Evolutionary conservation across 2,888 invertebrate species (phyloP).

Genomic region (Euphydryas editha): DNA sequence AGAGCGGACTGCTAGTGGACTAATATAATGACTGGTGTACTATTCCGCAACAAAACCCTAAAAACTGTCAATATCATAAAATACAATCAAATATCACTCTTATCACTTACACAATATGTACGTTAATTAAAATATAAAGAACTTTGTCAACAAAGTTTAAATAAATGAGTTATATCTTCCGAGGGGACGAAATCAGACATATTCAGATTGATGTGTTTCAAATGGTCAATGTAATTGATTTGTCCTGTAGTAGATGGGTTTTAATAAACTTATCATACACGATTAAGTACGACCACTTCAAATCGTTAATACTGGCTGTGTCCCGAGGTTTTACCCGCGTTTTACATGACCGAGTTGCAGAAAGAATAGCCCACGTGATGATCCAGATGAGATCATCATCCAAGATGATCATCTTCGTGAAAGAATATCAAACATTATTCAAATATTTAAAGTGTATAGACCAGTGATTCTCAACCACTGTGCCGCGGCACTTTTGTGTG

Average conservation of each 20-base stretch:
- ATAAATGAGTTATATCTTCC: constrained; percentile 59
- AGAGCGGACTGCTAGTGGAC: too few species aligned
- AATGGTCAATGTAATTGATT: constrained; percentile 38
- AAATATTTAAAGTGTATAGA: too few species aligned
- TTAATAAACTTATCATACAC: not conserved
- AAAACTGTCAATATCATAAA: constrained; percentile 17
- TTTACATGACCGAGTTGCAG: too few species aligned
- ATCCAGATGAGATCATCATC: too few species aligned
- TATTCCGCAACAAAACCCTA: not conserved
- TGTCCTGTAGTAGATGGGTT: constrained; percentile 30
- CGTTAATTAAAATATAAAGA: constrained; percentile 14
- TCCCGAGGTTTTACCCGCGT: too few species aligned
- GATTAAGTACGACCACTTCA: not conserved
- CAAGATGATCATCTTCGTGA: too few species aligned
- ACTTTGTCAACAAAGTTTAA: constrained; percentile 36
- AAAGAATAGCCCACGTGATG: too few species aligned
- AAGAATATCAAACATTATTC: too few species aligned
- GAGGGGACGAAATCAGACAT: constrained; percentile 41
- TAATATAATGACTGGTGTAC: too few species aligned
- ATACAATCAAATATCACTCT: constrained; percentile 3
- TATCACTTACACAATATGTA: not conserved
- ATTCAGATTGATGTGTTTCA: constrained; percentile 34
- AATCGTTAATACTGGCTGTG: too few species aligned
- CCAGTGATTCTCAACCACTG: too few species aligned
- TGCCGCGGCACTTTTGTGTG: too few species aligned